phyloP scores from a whole-genome alignment of 2,888 invertebrate species.

The Sicus ferrugineus region DNA sequence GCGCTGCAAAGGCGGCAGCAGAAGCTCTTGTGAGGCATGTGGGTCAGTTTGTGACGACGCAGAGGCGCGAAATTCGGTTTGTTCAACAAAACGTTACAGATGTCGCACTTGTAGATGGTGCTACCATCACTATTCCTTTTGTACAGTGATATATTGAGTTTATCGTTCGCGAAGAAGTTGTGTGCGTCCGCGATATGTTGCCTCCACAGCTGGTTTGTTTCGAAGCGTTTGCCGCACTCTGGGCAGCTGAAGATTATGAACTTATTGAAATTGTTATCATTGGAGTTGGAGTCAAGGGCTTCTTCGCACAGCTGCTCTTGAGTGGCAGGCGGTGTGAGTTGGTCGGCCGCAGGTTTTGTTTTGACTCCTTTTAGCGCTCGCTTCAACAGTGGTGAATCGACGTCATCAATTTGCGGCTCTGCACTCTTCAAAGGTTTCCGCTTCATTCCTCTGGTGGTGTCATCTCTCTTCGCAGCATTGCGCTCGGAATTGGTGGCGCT shows the following conservation, averaged over 20 bases:
- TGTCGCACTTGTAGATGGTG: constrained; percentile 25
- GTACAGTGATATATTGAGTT: constrained; percentile 23
- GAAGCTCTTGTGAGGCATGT: constrained; percentile 29
- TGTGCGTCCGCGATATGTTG: constrained; percentile 15
- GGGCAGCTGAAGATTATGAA: constrained; percentile 25
- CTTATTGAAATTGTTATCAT: constrained; percentile 21
- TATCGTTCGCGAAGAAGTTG: constrained; percentile 23
- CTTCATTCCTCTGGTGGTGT: not conserved
- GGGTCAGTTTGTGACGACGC: constrained; percentile 26
- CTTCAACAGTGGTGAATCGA: constrained; percentile 18
- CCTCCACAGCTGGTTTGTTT: constrained; percentile 8
- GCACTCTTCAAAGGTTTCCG: too few species aligned
- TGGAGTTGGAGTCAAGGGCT: not conserved
- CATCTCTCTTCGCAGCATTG: not conserved
- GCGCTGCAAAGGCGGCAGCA: constrained; percentile 23
- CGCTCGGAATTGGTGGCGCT: not conserved
- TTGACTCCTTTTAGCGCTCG: constrained; percentile 4
- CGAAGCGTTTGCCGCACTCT: constrained; percentile 21
- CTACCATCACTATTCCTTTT: constrained; percentile 16
- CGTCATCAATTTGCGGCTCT: not conserved
- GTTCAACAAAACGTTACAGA: constrained; percentile 25
- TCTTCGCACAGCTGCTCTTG: constrained; percentile 8
- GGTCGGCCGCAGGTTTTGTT: not conserved
- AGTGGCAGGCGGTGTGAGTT: not conserved
- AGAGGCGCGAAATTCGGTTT: constrained; percentile 23